Evolutionary conservation across 2,888 invertebrate genomes (phyloP), one percentile per base, ranked within the genome.

Genomic region (Lithophane leautieri): DNA sequence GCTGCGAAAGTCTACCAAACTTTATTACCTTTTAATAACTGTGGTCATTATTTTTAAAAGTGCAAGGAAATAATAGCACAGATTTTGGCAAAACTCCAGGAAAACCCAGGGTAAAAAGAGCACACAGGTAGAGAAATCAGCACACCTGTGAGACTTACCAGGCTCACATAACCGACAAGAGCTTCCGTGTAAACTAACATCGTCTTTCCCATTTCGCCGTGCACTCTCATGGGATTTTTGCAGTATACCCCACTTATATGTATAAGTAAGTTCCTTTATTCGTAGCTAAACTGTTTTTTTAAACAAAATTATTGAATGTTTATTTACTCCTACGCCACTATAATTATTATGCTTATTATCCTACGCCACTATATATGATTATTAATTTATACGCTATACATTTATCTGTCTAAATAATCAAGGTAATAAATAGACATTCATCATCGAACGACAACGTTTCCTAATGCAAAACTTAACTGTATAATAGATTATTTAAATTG

Each of bases 61-160:
- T 44, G 9, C 4, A 16, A 12, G 22, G 2, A 71, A 69, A 54
- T 25, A 69, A 54, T 25, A n/a, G 1, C 14, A 19, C n/a, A 40
- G 14, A 16, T 47, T 62, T 61, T 70, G 69, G 52, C 40, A 7
- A 2, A 65, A 47, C 2, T 14, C 60, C 74, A 61, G 7, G 50
- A 42, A 54, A 63, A 22, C 19, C 12, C 22, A 22, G 7, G n/a
- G 3, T 34, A 28, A 71, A 66, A 47, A 71, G 61, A 77, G 56
- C 61, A 71, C 56, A 71, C 82, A 72, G 56, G 61, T 67, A 40
- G 62, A 72, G 63, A 65, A 82, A 83, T 75, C 61, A 56, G 62
- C 69, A 72, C 54, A 84, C 84, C 76, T 81, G 76, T 63, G 61
- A n/a, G n/a, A 82, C n/a, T 11, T 76, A 79, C 82, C 61, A 82